phyloP scores from a whole-genome alignment of 2,113 vertebrate species.

The Galemys pyrenaicus region DNA sequence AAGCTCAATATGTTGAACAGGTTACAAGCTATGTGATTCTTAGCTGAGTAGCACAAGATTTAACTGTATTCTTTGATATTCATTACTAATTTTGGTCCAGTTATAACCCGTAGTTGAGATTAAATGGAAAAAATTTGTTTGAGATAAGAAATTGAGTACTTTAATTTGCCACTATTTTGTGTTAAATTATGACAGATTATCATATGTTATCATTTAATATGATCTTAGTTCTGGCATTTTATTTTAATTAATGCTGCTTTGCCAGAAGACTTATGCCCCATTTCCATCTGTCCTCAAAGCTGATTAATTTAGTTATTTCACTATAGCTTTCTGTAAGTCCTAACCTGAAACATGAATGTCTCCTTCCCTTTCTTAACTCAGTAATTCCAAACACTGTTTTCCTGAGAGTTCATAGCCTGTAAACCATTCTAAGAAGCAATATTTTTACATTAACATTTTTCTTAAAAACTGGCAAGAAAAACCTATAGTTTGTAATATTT shows the following conservation, averaged over 20 bases:
- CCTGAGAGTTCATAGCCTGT: background rate
- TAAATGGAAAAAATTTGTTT: background rate
- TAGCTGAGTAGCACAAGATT: background rate
- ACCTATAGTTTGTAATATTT: background rate
- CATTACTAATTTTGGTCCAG: background rate
- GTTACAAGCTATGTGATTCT: background rate
- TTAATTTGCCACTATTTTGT: background rate
- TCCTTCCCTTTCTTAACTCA: background rate
- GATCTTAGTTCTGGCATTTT: background rate
- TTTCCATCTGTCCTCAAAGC: background rate
- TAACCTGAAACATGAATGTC: background rate
- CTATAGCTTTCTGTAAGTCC: accelerated
- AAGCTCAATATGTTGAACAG: background rate
- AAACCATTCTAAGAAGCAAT: background rate
- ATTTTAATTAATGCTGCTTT: background rate
- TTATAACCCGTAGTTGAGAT: background rate
- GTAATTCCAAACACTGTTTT: background rate
- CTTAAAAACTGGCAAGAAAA: background rate
- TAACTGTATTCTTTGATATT: background rate
- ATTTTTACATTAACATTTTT: background rate
- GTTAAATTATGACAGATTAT: background rate
- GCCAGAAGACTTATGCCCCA: background rate
- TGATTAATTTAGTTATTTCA: background rate
- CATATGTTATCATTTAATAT: background rate
- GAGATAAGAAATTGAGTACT: background rate